Base-by-base conservation (phyloP, 2,888 invertebrate genomes). In the Drosophila fungiperda region DNA sequence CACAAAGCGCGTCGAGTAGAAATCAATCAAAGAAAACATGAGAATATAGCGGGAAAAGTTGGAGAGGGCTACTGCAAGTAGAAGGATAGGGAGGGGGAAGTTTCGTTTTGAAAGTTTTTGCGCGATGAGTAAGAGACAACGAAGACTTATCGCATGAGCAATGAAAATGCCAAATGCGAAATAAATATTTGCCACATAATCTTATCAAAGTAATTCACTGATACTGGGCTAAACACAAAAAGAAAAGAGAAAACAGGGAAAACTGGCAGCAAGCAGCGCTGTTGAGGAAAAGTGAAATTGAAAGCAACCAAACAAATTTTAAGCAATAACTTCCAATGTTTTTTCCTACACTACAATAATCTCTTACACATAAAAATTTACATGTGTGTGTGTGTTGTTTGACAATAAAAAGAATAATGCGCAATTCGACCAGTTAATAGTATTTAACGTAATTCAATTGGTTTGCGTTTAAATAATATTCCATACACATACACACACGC, bases 271-370 rank as follows among this genome's bases (percentile, higher is more conserved):
- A 50, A 40, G 38, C 48, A 38, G 49, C 60, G 32, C 20, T 9
- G 32, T 42, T 42, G 57, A 64, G 49, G 65, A 81, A 89, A 89
- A 89, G 83, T 89, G 89, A 89, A 83, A 87, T 81, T 87, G 80
- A 49, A 59, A 75, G 73, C 64, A 81, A 15, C 23, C 45, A 45
- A 45, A 20, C 45, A 23, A 45, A 45, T 23, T 45, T 77, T 63
- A 74, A 57, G 54, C 52, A 42, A 72, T 61, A 60, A 42, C 52
- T 61, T 74, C 59, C 75, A 63, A 49, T 62, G 61, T 55, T 68
- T 68, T 75, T 65, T 73, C 70, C 42, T 69, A 49, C 12, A 52
- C 35, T 64, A 35, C 50, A 52, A 73, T 45, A 63, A 73, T 65
- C 61, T 42, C 50, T 55, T 60, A 64, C 50, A 55, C 64, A 59